phyloP scores from a whole-genome alignment of 2,888 invertebrate genomes.

The Chloroclystis v-ata region DNA sequence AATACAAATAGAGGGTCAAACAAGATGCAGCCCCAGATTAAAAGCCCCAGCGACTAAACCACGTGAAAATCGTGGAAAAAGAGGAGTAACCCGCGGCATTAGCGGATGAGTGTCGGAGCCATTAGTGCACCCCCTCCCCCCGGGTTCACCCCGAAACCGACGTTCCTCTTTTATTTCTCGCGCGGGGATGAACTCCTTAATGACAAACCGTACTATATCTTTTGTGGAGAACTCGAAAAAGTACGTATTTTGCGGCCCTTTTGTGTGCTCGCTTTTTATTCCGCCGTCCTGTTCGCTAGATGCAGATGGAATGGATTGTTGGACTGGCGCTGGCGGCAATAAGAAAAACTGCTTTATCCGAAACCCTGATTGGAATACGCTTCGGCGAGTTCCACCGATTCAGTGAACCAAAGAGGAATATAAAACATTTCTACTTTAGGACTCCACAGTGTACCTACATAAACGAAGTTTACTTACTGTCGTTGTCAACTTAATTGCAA shows the following conservation, averaged over 20 bases:
- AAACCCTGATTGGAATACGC: slow-evolving; percentile 42
- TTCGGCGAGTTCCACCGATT: slow-evolving; percentile 25
- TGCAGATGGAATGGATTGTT: slow-evolving; percentile 55
- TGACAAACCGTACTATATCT: slow-evolving; percentile 79
- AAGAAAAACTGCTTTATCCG: slow-evolving; percentile 56
- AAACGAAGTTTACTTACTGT: not conserved
- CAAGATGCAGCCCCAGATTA: slow-evolving; percentile 73
- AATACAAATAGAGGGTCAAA: slow-evolving; percentile 62
- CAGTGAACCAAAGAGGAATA: slow-evolving; percentile 23
- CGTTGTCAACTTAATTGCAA: not conserved
- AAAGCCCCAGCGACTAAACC: slow-evolving; percentile 75
- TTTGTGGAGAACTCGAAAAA: slow-evolving; percentile 77
- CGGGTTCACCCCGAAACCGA: slow-evolving; percentile 53
- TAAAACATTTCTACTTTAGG: slow-evolving; percentile 20
- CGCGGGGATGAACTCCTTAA: slow-evolving; percentile 79
- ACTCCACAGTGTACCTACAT: slow-evolving; percentile 3
- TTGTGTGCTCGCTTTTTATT: slow-evolving; percentile 74
- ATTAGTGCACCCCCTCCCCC: slow-evolving; percentile 62
- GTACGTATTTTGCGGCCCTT: slow-evolving; percentile 78
- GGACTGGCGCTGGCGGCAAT: slow-evolving; percentile 45
- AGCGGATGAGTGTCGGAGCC: slow-evolving; percentile 78
- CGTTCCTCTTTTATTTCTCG: slow-evolving; percentile 78
- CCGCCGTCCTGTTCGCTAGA: slow-evolving; percentile 43
- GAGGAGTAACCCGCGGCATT: slow-evolving; percentile 78
- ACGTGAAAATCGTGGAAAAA: slow-evolving; percentile 78